Evolutionary conservation across 2,113 vertebrate genomes (phyloP).

Genomic region (Pangasianodon gigas): DNA sequence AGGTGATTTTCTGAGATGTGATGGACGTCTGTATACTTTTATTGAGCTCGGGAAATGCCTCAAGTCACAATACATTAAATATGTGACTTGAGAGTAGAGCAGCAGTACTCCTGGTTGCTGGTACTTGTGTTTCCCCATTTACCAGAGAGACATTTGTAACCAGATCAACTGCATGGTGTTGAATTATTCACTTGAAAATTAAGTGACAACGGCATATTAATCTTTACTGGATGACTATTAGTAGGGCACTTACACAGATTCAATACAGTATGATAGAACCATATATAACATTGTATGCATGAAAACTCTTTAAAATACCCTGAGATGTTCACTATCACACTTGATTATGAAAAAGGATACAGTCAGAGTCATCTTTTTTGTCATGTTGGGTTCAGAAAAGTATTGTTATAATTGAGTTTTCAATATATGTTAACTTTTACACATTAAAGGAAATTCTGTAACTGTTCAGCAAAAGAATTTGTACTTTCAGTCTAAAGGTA

Average conservation of each 20-base stretch:
- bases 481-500: background rate
- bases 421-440: conserved; percentile 2
- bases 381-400: conserved; percentile 6
- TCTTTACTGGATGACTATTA: conserved; percentile 3
- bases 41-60: conserved; percentile 29
- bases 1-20: conserved; percentile 40
- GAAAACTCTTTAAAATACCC: conserved; percentile 7
- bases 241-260: conserved; percentile 11
- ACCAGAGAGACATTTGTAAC: background rate
- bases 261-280: conserved; percentile 2
- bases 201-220: background rate
- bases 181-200: conserved; percentile 20
- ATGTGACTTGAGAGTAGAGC: conserved; percentile 23
- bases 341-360: conserved; percentile 12
- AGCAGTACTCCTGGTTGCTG: conserved; percentile 40
- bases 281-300: conserved; percentile 39
- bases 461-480: background rate
- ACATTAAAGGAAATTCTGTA: conserved; percentile 26
- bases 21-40: conserved; percentile 39
- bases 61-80: conserved; percentile 15
- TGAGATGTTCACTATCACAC: background rate
- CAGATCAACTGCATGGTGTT: conserved; percentile 31
- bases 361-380: conserved; percentile 21
- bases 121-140: background rate
- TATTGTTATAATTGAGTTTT: conserved; percentile 16